Evolutionary conservation across 2,113 vertebrate genomes (phyloP).

Genomic region (Pavo muticus): DNA sequence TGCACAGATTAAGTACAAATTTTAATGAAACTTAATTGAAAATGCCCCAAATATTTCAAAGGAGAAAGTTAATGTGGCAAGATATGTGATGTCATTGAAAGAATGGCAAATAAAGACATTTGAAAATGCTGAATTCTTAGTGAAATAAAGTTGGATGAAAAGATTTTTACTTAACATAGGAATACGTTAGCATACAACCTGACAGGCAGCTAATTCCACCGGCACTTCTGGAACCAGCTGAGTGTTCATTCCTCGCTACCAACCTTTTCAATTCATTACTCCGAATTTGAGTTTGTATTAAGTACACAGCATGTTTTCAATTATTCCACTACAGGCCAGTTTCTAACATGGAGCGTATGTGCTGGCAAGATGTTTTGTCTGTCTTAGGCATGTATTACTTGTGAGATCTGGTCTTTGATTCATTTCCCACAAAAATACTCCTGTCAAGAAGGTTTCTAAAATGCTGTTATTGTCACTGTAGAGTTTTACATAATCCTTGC

Average conservation of each 20-base stretch:
- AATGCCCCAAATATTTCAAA: not conserved
- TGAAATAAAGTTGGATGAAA: not conserved
- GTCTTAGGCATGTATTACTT: constrained; percentile 20
- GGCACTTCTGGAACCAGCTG: not conserved
- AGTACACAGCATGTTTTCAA: constrained; percentile 42
- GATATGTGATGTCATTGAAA: not conserved
- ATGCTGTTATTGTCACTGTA: not conserved
- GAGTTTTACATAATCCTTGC: not conserved
- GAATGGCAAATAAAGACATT: not conserved
- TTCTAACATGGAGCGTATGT: constrained; percentile 23
- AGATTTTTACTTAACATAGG: not conserved
- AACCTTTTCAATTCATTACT: constrained; percentile 18
- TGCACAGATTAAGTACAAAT: not conserved
- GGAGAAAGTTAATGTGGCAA: not conserved
- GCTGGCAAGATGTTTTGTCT: constrained; percentile 15
- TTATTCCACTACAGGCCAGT: constrained; percentile 8
- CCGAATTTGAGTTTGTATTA: not conserved
- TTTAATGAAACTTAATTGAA: not conserved
- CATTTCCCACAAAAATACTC: constrained; percentile 41
- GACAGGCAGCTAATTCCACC: constrained; percentile 12
- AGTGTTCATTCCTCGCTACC: constrained; percentile 3
- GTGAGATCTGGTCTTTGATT: constrained; percentile 2
- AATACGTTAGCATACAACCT: not conserved
- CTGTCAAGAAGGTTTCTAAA: constrained; percentile 11
- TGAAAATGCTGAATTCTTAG: not conserved